These are phyloP conservation scores for Falco cherrug DNA, from an alignment of 2,797 vertebrate species.

Conservation along the genomic window DNA sequence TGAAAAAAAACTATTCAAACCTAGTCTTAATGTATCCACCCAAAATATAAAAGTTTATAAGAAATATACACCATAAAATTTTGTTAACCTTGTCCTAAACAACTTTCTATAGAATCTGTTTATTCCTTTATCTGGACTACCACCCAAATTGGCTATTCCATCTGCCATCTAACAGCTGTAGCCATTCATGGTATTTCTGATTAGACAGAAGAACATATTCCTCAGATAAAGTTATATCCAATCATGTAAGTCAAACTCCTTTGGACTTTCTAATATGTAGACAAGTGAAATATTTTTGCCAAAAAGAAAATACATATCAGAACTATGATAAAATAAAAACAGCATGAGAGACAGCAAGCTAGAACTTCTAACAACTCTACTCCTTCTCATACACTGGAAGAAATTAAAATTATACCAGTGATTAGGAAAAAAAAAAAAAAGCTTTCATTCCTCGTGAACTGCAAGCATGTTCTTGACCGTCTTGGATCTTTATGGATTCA, in stretches of 20 bases:
- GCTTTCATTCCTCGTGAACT: not conserved
- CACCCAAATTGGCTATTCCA: not conserved
- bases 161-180: not conserved
- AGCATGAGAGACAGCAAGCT: not conserved
- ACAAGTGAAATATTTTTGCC: not conserved
- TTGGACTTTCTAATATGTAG: not conserved
- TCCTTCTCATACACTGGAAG: not conserved
- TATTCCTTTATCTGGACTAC: not conserved
- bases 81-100: not conserved
- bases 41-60: not conserved
- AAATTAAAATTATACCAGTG: not conserved
- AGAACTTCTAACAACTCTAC: not conserved
- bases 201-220: not conserved
- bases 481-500: not conserved
- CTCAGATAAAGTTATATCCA: not conserved
- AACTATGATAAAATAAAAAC: not conserved
- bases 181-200: not conserved
- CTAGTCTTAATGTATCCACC: not conserved
- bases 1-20: not conserved
- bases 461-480: not conserved
- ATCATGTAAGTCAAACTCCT: not conserved
- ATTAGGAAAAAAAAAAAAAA: not conserved
- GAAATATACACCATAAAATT: fast-evolving
- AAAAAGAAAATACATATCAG: not conserved
- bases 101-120: not conserved